Evolutionary conservation across 2,113 vertebrate species (phyloP), one percentile per base, ranked within the genome.

Genomic region (Tyto alba): DNA sequence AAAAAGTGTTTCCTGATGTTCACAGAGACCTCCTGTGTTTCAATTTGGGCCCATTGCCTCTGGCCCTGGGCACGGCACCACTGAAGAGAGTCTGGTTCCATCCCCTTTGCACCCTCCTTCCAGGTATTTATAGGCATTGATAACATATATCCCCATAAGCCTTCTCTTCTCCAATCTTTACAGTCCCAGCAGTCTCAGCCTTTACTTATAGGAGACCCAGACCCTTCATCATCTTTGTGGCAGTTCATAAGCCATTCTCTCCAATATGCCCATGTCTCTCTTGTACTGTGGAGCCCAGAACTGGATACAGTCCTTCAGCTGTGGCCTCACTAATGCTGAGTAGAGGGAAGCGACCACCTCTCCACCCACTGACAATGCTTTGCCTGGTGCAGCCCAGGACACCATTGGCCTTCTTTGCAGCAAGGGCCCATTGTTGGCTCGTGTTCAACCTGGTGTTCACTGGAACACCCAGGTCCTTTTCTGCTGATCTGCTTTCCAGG

Each of bases 351-450:
- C 23, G 40, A 55, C 27, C 12, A 27, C 9, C 19, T 32, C 11
- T 81, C 10, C 3, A 4, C 0, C 3, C 25, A 10, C 17, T n/a
- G 15, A 19, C n/a, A 30, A 0, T 6, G 14, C 9, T 85, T 41
- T 47, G 21, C 19, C 26, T 30, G 1, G 1, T 30, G 22, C 12
- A 43, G n/a, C 1, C 4, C n/a, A n/a, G 40, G 27, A 10, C n/a
- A 23, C 1, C 50, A 21, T 7, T 23, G 60, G 34, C 10, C 43
- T 0, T 26, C 43, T 52, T 47, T n/a, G 3, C 10, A 10, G 4
- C 15, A 30, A 94, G 22, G 17, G 4, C 21, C 10, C 25, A 2
- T 38, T n/a, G 7, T 78, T 79, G 43, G 29, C 21, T 68, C 30
- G 10, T 41, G 30, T 36, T 84, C 38, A 79, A 7, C 1, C 3